These are phyloP conservation scores for Phaetusa simplex DNA, from an alignment of 2,113 vertebrate genomes.

Conservation along the genomic window DNA sequence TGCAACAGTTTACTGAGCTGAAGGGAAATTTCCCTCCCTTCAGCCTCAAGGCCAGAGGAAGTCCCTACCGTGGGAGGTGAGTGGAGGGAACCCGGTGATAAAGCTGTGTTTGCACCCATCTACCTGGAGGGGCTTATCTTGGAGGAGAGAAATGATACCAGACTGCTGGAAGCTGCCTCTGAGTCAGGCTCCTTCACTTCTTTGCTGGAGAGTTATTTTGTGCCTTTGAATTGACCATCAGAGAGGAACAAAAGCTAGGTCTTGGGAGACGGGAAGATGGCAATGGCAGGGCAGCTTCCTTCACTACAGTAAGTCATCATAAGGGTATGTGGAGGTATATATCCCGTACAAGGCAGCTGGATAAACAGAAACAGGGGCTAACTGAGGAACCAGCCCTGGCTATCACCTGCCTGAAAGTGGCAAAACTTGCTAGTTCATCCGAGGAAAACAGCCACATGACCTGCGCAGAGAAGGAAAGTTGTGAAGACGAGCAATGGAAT, in stretches of 20 bases:
- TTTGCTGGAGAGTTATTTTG: neutral
- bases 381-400: neutral
- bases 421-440: neutral
- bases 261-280: neutral
- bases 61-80: neutral
- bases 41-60: neutral
- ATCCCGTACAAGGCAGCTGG: neutral
- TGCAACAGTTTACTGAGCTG: neutral
- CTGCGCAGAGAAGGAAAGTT: neutral
- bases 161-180: neutral
- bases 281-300: neutral
- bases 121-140: neutral
- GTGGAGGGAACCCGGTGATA: neutral
- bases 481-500: neutral
- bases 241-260: neutral
- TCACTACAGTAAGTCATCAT: neutral
- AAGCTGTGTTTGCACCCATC: neutral
- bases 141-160: neutral
- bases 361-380: neutral
- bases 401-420: neutral
- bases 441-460: neutral
- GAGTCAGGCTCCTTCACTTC: neutral
- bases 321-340: neutral
- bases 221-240: neutral
- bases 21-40: neutral